Evolutionary conservation across 2,888 invertebrate genomes (phyloP).

Genomic region (Lamproptera curius): DNA sequence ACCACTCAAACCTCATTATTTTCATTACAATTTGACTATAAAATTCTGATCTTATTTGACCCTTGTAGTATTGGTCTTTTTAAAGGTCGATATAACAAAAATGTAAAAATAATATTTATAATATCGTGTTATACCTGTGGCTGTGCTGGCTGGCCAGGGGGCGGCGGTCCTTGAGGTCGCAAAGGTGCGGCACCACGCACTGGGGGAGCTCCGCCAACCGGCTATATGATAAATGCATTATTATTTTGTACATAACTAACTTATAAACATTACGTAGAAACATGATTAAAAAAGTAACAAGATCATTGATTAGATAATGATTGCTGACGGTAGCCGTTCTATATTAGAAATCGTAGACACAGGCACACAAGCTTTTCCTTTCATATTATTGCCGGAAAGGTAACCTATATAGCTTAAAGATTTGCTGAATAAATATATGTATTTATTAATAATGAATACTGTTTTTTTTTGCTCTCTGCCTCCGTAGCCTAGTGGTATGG

Average conservation of each 20-base stretch:
- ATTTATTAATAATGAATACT: too few species aligned
- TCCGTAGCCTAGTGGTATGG: too few species aligned
- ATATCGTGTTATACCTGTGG: constrained; percentile 59
- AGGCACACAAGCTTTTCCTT: not conserved
- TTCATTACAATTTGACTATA: too few species aligned
- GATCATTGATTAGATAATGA: not conserved
- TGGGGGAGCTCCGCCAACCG: constrained; percentile 48
- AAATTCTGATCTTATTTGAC: too few species aligned
- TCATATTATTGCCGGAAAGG: not conserved
- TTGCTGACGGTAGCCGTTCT: too few species aligned
- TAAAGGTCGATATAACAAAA: too few species aligned
- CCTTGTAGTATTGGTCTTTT: too few species aligned
- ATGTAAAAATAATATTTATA: too few species aligned
- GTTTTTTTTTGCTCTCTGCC: too few species aligned
- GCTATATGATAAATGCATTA: constrained; percentile 29
- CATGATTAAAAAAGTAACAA: not conserved
- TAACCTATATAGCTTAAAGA: too few species aligned
- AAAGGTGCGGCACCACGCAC: constrained; percentile 52
- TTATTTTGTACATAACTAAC: not conserved
- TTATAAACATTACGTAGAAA: not conserved
- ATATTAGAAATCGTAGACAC: not conserved
- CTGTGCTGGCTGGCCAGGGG: constrained; percentile 41
- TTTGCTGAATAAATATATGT: too few species aligned
- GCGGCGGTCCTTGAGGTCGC: constrained; percentile 32
- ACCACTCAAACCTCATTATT: too few species aligned